Base-by-base conservation (phyloP, 1,140 invertebrate genomes). In the Metaphire vulgaris region DNA sequence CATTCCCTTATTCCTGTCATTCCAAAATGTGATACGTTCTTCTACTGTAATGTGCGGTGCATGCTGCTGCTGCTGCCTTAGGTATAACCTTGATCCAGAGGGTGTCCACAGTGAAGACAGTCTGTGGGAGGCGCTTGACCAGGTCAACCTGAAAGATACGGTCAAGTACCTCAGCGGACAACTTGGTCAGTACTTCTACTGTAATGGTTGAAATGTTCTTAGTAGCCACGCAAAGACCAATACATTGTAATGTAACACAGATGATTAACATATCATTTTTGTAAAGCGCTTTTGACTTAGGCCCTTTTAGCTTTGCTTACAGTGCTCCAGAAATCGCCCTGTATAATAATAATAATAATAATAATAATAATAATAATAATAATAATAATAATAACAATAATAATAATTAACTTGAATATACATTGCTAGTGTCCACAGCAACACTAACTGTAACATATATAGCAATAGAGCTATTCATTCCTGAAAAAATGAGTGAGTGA, bases 41-140 rank as follows among this genome's bases (percentile, higher is more conserved):
- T n/a, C n/a, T n/a, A n/a, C n/a, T n/a, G n/a, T n/a, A n/a, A n/a
- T n/a, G n/a, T n/a, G n/a, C n/a, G n/a, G n/a, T n/a, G n/a, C n/a
- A n/a, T n/a, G n/a, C n/a, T n/a, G n/a, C n/a, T n/a, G n/a, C n/a
- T n/a, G n/a, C n/a, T n/a, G n/a, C 2, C 83, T 95, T 76, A 88
- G 94, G 29, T 91, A 90, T 81, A 96, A 97, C 86, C 87, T 97
- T 78, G 94, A 96, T 88, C 93, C 94, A 0, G 94, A 94, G 80
- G 88, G 91, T 64, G 78, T 88, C 34, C 91, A 91, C 80, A 85
- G 83, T 33, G 93, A 96, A 81, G 87, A 89, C 1, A 88, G 90
- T 72, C 84, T 83, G 80, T 93, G 80, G 93, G 90, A 83, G 79
- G 92, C 91, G 0, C 86, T 96, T 29, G 92, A 93, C 80, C 90